Evolutionary conservation across 2,113 vertebrate genomes (phyloP).

Genomic region (Chinchilla lanigera): DNA sequence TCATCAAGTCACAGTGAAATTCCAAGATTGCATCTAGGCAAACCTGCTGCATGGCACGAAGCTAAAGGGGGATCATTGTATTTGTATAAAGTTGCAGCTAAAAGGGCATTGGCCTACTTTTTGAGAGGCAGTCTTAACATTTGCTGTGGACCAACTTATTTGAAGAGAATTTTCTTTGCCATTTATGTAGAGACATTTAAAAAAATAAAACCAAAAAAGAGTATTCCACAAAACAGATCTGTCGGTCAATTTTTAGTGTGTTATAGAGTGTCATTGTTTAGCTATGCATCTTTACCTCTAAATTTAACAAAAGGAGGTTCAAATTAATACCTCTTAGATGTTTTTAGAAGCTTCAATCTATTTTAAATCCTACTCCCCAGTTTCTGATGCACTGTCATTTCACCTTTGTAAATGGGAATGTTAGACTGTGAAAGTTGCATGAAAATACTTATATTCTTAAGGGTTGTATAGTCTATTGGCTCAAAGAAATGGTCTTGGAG

Average conservation of each 20-base stretch:
- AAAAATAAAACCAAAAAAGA: background rate
- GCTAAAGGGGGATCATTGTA: background rate
- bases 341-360: background rate
- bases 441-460: background rate
- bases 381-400: background rate
- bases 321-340: background rate
- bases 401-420: background rate
- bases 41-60: background rate
- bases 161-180: background rate
- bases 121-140: background rate
- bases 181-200: background rate
- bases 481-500: background rate
- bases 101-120: background rate
- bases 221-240: background rate
- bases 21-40: background rate
- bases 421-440: background rate
- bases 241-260: background rate
- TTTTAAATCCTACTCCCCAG: background rate
- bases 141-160: background rate
- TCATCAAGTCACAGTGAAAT: slow-evolving; percentile 3
- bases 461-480: background rate
- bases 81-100: background rate
- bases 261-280: background rate
- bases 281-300: background rate
- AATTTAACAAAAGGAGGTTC: background rate